These are phyloP conservation scores for Orcinus orca DNA, from an alignment of 2,113 vertebrate species.

Conservation along the genomic window DNA sequence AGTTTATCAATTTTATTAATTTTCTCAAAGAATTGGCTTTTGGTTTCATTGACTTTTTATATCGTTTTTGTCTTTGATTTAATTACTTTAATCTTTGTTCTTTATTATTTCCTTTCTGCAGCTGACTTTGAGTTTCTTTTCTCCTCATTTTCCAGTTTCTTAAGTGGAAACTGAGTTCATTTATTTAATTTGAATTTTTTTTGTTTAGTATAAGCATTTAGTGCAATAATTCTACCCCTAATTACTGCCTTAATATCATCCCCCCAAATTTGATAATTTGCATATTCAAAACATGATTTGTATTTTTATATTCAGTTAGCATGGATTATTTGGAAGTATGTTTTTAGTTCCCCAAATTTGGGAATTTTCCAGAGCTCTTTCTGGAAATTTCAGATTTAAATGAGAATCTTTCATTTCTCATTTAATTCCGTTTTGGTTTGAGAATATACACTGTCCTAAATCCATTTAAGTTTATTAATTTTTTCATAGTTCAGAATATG, in stretches of 20 bases:
- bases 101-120: too few species aligned
- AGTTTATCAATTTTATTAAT: background rate
- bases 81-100: too few species aligned
- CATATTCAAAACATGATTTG: background rate
- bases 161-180: background rate
- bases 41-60: too few species aligned
- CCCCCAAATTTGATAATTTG: background rate
- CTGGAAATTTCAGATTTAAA: background rate
- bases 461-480: too few species aligned
- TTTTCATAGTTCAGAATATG: too few species aligned
- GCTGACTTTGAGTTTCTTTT: too few species aligned
- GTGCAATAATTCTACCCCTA: background rate
- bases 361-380: background rate
- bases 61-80: too few species aligned
- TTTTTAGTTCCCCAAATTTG: background rate
- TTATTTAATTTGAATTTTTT: background rate
- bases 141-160: too few species aligned
- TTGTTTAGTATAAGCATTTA: background rate
- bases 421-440: background rate
- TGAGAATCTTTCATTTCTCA: background rate
- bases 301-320: background rate
- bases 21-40: too few species aligned
- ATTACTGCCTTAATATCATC: background rate
- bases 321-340: background rate
- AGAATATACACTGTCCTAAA: too few species aligned